phyloP scores from a whole-genome alignment of 2,113 vertebrate species.

The Scomber colias region DNA sequence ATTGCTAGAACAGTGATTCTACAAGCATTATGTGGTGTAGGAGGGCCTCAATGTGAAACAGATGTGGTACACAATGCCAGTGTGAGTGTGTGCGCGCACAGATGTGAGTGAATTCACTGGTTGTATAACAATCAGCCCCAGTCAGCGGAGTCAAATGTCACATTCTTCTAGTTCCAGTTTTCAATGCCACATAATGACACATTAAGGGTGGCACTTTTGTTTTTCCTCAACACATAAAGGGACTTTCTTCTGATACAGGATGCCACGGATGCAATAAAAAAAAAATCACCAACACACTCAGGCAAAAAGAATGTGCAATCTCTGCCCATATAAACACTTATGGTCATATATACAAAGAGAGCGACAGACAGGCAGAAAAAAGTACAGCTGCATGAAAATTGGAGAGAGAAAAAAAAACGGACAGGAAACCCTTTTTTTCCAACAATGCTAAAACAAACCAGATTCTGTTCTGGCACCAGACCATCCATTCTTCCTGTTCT shows the following conservation, averaged over 20 bases:
- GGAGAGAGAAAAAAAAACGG: constrained; percentile 29
- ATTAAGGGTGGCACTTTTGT: constrained; percentile 41
- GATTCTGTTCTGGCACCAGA: constrained; percentile 56
- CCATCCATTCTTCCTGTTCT: constrained; percentile 54
- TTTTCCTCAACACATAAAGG: constrained; percentile 33
- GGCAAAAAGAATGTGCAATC: constrained; percentile 4
- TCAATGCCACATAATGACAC: constrained; percentile 53
- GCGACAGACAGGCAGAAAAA: constrained; percentile 25
- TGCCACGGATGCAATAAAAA: constrained; percentile 18
- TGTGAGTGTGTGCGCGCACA: not conserved
- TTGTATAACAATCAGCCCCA: constrained; percentile 71
- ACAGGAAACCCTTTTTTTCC: constrained; percentile 64
- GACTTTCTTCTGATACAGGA: constrained; percentile 32
- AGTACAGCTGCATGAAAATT: constrained; percentile 39
- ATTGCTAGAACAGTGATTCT: constrained; percentile 33
- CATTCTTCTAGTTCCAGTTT: constrained; percentile 57
- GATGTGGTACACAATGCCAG: constrained; percentile 62
- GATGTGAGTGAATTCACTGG: constrained; percentile 24
- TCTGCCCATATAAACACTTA: not conserved
- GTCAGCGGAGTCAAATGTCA: constrained; percentile 79
- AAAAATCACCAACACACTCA: constrained; percentile 23
- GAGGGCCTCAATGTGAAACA: constrained; percentile 76
- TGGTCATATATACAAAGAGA: constrained; percentile 1
- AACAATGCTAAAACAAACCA: constrained; percentile 66
- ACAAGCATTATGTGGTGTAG: constrained; percentile 41